A percentile compares a stretch with the other conserved stretches of the same genome.
phyloP scores from a whole-genome alignment of 2,113 vertebrate genomes.

The Dromas ardeola region DNA sequence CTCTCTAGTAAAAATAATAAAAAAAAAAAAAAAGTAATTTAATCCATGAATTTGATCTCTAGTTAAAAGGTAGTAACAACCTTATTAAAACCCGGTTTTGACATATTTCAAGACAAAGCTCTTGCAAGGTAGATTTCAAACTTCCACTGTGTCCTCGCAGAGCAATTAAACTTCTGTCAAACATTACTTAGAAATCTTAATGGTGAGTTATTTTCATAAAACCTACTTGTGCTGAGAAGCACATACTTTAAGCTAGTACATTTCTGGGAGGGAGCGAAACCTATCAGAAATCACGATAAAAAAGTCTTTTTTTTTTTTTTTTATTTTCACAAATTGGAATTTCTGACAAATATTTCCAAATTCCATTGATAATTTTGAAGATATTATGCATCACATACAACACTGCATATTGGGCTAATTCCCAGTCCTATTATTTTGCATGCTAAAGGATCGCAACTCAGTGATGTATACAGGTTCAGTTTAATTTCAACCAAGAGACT shows the following conservation, averaged over 20 bases:
- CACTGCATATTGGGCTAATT: not conserved
- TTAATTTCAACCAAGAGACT: not conserved
- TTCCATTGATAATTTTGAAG: not conserved
- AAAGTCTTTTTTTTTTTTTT: too few relatives aligned
- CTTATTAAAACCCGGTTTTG: not conserved
- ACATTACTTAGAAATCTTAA: not conserved
- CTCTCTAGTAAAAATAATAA: not conserved
- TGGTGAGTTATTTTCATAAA: not conserved
- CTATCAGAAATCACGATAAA: not conserved
- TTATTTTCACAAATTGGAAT: not conserved
- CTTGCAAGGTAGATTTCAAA: not conserved
- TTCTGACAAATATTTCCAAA: not conserved
- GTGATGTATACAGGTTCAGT: not conserved
- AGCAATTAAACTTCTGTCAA: not conserved
- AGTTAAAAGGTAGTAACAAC: not conserved
- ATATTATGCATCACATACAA: not conserved
- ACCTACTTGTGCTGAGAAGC: not conserved
- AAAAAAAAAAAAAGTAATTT: not conserved
- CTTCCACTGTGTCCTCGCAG: not conserved
- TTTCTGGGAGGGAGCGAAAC: not conserved
- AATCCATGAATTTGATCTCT: not conserved
- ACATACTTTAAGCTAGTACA: not conserved
- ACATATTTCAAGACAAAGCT: not conserved
- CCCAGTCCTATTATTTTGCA: not conserved
- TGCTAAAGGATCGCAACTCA: not conserved